phyloP scores from a whole-genome alignment of 2,888 invertebrate species.

The Panorpa germanica region DNA sequence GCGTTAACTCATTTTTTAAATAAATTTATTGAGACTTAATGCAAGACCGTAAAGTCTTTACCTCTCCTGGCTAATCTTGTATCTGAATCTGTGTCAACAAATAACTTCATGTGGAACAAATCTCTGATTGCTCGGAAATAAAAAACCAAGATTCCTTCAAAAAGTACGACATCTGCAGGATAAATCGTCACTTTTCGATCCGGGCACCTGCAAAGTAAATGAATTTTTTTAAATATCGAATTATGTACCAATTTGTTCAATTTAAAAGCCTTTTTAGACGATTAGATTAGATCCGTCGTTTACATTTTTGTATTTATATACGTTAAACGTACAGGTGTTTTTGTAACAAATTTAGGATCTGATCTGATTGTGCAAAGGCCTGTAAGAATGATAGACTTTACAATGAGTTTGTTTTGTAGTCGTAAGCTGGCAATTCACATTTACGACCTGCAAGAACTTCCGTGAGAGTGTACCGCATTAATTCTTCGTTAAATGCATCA shows the following conservation, averaged over 20 bases:
- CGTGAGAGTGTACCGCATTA: constrained; percentile 60
- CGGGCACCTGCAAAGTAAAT: constrained; percentile 26
- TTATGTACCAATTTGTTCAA: not conserved
- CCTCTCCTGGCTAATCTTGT: constrained; percentile 90
- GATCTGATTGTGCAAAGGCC: constrained; percentile 1
- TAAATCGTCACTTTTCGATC: constrained; percentile 64
- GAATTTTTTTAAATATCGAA: constrained; percentile 2
- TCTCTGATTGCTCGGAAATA: constrained; percentile 90
- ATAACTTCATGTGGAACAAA: constrained; percentile 96
- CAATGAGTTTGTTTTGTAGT: constrained; percentile 82
- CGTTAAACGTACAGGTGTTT: too few species aligned
- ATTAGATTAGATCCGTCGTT: not conserved
- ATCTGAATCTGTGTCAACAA: constrained; percentile 98
- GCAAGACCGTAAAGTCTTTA: constrained; percentile 22
- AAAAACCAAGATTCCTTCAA: constrained; percentile 96
- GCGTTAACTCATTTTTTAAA: constrained; percentile 4
- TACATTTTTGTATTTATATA: constrained; percentile 3
- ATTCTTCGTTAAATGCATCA: constrained; percentile 83
- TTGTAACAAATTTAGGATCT: constrained; percentile 6
- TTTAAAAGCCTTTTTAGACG: constrained; percentile 1
- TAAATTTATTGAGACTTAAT: not conserved
- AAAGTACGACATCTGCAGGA: constrained; percentile 90
- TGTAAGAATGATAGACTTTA: too few species aligned
- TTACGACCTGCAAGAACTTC: constrained; percentile 71
- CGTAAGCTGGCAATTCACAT: constrained; percentile 84